Base-by-base conservation (phyloP, 2,113 vertebrate species). In the Dolichallabes microphthalmus region DNA sequence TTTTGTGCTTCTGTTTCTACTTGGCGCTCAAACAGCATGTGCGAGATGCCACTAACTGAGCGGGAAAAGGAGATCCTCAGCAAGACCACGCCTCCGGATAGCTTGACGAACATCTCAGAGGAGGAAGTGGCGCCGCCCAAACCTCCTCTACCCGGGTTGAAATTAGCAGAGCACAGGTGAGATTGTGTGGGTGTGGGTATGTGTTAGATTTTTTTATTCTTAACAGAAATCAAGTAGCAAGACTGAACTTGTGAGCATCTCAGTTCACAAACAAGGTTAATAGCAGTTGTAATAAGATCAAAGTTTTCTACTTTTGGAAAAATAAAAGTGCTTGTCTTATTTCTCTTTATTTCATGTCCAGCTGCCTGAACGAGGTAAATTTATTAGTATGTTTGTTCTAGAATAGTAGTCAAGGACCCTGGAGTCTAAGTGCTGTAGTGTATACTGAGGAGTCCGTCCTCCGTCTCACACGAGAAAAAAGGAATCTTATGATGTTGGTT, bases 111-210 rank as follows among this genome's bases (percentile, higher is more conserved):
- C 32, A 87, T 91, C 64, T 88, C 91, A 1, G 96, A 97, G 15
- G 94, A 95, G 82, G 98, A 99, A 76, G 91, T 95, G 0, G 98
- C 98, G 0, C 98, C 98, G 61, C 98, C 98, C 58, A 99, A 99
- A 63, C 98, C 98, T 22, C 98, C 98, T 1, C 94, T 99, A 82
- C 98, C 98, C 30, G 97, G 97, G 88, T 96, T 97, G 63, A 96
- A 98, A 84, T 95, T 98, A 89, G 95, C 97, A 22, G 98, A 99
- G 87, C 97, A 98, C 91, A 98, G 97, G 98, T 95, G 88, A 92
- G 90, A 15, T 20, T 71, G 0, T 53, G n/a, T 30, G 57, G 60
- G 30, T 69, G 68, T 14, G 22, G 12, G 58, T 25, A 20, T 61
- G 58, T 22, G 20, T 61, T 61, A 20, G n/a, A n/a, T 50, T n/a